Evolutionary conservation across 2,797 vertebrate genomes (phyloP), one percentile per base, ranked within the genome.

Genomic region (Tiaroga cobitis): DNA sequence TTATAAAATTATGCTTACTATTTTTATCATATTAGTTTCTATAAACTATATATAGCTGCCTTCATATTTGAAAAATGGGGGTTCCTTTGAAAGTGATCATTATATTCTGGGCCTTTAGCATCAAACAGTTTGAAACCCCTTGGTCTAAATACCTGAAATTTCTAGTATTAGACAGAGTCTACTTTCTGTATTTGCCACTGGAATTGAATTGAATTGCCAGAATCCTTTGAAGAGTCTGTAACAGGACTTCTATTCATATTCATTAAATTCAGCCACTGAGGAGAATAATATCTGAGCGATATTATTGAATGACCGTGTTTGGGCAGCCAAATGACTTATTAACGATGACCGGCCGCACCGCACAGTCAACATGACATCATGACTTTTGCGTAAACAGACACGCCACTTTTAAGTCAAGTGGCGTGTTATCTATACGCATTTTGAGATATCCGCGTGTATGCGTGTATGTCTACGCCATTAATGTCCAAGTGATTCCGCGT

Each of bases 311-410:
- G 68, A 56, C 63, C 43, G 26, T 46, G 87, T 85, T 87, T 77
- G 79, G 54, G 56, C 80, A 83, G 73, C 26, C 39, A 80, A 81
- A 84, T 84, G 61, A 84, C 77, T 75, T 74, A 70, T 82, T 86
- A 86, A 84, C 24, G 63, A 77, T 61, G 68, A 84, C 81, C 54
- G 61, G 82, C 81, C 43, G 75, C 32, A 18, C 54, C 9, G 29
- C 54, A 59, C 74, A 56, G 15, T 82, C n/a, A n/a, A n/a, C n/a
- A n/a, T n/a, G n/a, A n/a, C n/a, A n/a, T n/a, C n/a, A n/a, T n/a
- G n/a, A n/a, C n/a, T n/a, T n/a, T n/a, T n/a, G n/a, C n/a, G n/a
- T n/a, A n/a, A n/a, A n/a, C n/a, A n/a, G n/a, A n/a, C n/a, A n/a
- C n/a, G n/a, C n/a, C n/a, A n/a, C n/a, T n/a, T n/a, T n/a, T n/a